Base-by-base conservation (phyloP, 2,113 vertebrate species). In the Picathartes gymnocephalus region DNA sequence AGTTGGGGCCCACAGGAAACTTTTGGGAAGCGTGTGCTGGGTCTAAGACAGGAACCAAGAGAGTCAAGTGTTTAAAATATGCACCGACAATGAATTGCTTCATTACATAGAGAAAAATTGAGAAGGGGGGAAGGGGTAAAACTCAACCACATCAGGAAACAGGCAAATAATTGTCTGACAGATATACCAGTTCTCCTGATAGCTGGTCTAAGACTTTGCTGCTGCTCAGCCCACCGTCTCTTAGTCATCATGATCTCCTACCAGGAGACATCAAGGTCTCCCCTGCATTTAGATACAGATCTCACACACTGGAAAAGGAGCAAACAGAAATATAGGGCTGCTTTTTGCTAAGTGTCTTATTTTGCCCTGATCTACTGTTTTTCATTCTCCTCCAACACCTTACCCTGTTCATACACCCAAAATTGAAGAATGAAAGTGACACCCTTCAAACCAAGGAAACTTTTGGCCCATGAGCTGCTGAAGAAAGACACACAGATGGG, bases 1-100 rank as follows among this genome's bases (percentile, higher is more conserved):
- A 80, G 70, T 1, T 92, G 93, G 73, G 92, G 82, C 94, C 88
- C 88, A 93, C 93, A 95, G 93, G 94, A 94, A 94, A 56, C 81
- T 83, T 95, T 92, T 92, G 76, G 72, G 88, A 92, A 93, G 65
- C 3, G 2, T 84, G 65, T 81, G 62, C 86, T 89, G 72, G 51
- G 82, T 81, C 68, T 92, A 93, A 92, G 89, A 86, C 66, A 91
- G 87, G 62, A 91, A 92, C 92, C 68, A 66, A 88, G 68, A 70
- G 54, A 94, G 87, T 60, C 62, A 53, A 53, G 57, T 90, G 39
- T 96, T 96, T 90, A 91, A 95, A 93, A 88, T 73, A 88, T 24
- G 31, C 80, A 74, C 69, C 83, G 93, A 90, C 90, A 92, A 70
- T 88, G 30, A 94, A 88, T 74, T 92, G 72, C 80, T 94, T 92